Evolutionary conservation across 2,888 invertebrate species (phyloP).

Genomic region (Leucophenga maculata): DNA sequence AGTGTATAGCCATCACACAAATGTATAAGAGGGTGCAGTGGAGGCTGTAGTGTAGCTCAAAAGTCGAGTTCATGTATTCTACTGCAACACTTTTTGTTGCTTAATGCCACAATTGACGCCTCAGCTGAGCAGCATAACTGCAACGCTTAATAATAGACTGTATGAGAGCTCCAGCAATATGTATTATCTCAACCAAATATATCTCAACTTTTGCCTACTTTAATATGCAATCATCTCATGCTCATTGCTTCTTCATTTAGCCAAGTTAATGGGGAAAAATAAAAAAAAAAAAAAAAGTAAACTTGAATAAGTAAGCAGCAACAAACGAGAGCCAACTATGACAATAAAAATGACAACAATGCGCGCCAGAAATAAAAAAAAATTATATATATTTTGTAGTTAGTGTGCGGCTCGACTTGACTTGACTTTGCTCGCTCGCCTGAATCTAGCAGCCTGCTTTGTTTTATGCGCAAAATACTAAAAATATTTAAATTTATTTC

Average conservation of each 20-base stretch:
- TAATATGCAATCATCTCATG: neutral
- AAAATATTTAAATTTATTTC: constrained; percentile 66
- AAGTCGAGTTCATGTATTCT: too few species aligned
- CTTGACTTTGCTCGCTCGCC: neutral
- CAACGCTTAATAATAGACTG: constrained; percentile 23
- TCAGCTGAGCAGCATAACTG: neutral
- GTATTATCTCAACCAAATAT: constrained; percentile 19
- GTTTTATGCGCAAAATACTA: constrained; percentile 66
- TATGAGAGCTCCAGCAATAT: constrained; percentile 15
- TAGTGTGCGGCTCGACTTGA: neutral
- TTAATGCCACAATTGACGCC: constrained; percentile 29
- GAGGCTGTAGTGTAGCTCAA: too few species aligned
- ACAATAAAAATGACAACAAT: constrained; percentile 52
- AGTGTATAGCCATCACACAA: too few species aligned
- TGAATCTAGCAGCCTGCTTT: constrained; percentile 40
- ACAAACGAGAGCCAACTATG: constrained; percentile 59
- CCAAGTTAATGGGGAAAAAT: constrained; percentile 64
- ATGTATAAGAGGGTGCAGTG: too few species aligned
- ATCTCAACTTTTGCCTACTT: constrained; percentile 20
- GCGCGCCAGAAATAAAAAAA: constrained; percentile 9
- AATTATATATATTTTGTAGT: neutral
- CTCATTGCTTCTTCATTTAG: constrained; percentile 53
- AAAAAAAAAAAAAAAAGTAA: constrained; percentile 53
- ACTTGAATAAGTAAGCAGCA: constrained; percentile 59
- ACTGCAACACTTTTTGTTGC: constrained; percentile 32